Conservation (phyloP, 2,797 vertebrate species). For the Acanthurus lineatus region DNA sequence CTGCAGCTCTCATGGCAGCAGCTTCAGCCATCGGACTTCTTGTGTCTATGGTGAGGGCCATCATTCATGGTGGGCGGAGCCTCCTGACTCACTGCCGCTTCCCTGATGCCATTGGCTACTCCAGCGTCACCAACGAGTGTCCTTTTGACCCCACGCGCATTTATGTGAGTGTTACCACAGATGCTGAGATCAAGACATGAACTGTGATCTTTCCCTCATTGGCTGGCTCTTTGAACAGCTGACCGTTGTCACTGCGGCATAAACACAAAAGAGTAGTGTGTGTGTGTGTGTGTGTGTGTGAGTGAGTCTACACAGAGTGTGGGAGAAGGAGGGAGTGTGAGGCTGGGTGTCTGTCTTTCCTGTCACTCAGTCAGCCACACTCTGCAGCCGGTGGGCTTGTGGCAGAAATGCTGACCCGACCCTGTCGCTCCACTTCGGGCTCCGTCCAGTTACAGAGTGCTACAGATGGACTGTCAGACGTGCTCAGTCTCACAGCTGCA, state of each 20-base stretch:
- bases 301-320: neutral
- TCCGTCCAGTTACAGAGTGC: slow-evolving; percentile 33
- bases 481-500: slow-evolving; percentile 50
- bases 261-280: neutral
- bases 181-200: slow-evolving; percentile 13
- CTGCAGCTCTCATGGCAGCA: slow-evolving; percentile 84
- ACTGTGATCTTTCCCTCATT: slow-evolving; percentile 22
- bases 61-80: slow-evolving; percentile 84
- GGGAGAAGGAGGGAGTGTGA: slow-evolving; percentile 8
- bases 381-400: slow-evolving; percentile 25
- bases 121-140: slow-evolving; percentile 86
- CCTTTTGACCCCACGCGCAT: slow-evolving; percentile 94
- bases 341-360: slow-evolving; percentile 10
- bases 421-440: slow-evolving; percentile 48
- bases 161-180: slow-evolving; percentile 86
- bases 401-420: slow-evolving; percentile 62
- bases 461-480: slow-evolving; percentile 54
- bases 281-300: neutral
- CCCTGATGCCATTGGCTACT: slow-evolving; percentile 71
- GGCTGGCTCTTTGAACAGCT: slow-evolving; percentile 30
- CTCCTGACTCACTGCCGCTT: slow-evolving; percentile 88
- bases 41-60: slow-evolving; percentile 84
- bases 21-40: slow-evolving; percentile 86
- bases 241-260: slow-evolving; percentile 9
- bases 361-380: slow-evolving; percentile 37